phyloP scores from a whole-genome alignment of 2,888 invertebrate genomes.

The Epirrhoe alternata region DNA sequence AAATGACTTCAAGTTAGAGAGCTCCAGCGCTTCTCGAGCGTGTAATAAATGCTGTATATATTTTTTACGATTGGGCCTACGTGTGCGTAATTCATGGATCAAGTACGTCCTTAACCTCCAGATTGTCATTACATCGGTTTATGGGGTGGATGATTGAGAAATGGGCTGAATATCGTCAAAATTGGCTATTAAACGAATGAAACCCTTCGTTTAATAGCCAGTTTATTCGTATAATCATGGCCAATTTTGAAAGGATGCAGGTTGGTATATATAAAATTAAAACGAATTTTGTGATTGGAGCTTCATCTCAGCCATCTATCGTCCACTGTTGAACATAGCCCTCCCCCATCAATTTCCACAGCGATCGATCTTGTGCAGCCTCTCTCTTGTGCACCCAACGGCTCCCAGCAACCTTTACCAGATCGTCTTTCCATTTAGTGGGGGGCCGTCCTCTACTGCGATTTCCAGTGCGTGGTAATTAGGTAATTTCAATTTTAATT shows the following conservation, averaged over 20 bases:
- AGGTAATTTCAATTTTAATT: too few relatives aligned
- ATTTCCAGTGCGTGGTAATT: too few relatives aligned
- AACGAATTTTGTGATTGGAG: too few relatives aligned
- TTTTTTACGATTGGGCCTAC: constrained; percentile 32
- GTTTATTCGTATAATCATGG: background rate
- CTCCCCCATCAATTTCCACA: too few relatives aligned
- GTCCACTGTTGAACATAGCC: too few relatives aligned
- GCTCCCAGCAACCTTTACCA: too few relatives aligned
- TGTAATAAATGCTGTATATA: constrained; percentile 1
- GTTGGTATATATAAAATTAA: background rate
- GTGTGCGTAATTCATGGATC: constrained; percentile 26
- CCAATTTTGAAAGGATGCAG: background rate
- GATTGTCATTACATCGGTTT: constrained; percentile 41
- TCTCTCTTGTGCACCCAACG: too few relatives aligned
- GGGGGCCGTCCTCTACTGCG: too few relatives aligned
- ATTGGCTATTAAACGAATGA: constrained; percentile 41
- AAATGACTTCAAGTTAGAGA: background rate
- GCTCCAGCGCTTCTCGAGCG: background rate
- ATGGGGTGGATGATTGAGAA: constrained; percentile 45
- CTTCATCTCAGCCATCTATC: too few relatives aligned
- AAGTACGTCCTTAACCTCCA: constrained; percentile 32
- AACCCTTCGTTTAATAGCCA: background rate
- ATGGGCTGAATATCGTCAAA: constrained; percentile 34
- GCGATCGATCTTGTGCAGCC: too few relatives aligned
- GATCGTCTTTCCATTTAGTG: too few relatives aligned